Evolutionary conservation across 2,888 invertebrate genomes (phyloP), one percentile per base, ranked within the genome.

Genomic region (Orchesella flavescens): DNA sequence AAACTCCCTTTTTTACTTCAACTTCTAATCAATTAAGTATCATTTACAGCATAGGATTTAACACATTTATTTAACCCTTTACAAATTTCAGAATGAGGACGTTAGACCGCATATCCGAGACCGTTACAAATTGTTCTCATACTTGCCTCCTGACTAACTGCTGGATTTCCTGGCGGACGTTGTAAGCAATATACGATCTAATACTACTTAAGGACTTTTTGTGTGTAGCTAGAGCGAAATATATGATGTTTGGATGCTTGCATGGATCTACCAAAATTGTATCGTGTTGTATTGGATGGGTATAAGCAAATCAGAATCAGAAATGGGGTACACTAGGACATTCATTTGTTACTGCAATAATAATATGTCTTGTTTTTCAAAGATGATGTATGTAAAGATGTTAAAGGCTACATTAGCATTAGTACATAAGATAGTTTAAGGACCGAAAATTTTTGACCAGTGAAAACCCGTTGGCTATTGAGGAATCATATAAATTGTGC

Each of bases 31-130:
- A 44, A 68, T 1, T 7, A 23, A 34, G 53, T 24, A 15, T 55
- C 15, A n/a, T n/a, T 17, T 15, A 49, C 3, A n/a, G 5, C n/a
- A 15, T 49, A 3, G n/a, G 1, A 7, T 49, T 49, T 15, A 49
- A 49, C 49, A 15, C 12, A 49, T n/a, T n/a, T n/a, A 49, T 49
- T 15, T 49, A 53, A 73, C 46, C n/a, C 15, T 43, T 71, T 10
- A 19, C 17, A 75, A 63, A 23, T 92, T 92, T 73, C 92, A 96
- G 95, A 95, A 95, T 90, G 95, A 95, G 90, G 98, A 98, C 90
- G 97, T 98, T 0, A 93, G 98, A 85, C 97, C 97, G 1, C 95
- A 95, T 90, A 96, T 98, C 88, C 92, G 96, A 83, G 95, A 97
- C 89, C 95, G 95, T 89, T 98, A 95, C 91, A 94, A 96, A 89